Evolutionary conservation across 2,797 vertebrate genomes (phyloP).

Genomic region (Oceanodroma leucorhoa): DNA sequence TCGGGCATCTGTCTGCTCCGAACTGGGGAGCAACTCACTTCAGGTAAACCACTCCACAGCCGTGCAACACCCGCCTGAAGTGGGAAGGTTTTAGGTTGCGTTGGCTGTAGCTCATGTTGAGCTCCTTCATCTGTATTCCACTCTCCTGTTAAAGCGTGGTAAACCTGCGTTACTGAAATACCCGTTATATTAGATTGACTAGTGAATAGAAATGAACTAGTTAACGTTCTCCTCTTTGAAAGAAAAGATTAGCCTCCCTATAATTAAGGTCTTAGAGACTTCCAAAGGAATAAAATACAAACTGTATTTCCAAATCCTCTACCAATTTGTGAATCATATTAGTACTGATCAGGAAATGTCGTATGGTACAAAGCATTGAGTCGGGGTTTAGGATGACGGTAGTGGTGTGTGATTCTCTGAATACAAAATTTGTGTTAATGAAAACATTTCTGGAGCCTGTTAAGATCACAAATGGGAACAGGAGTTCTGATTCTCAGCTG

Average conservation of each 20-base stretch:
- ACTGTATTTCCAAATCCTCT: not conserved
- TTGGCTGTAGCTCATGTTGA: not conserved
- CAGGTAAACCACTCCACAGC: accelerated
- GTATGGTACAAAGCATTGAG: not conserved
- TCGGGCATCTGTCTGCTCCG: not conserved
- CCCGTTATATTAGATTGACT: not conserved
- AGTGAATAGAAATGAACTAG: not conserved
- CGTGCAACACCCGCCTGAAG: not conserved
- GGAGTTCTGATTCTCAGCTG: not conserved
- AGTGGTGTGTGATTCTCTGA: not conserved
- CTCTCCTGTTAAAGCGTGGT: not conserved
- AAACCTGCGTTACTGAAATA: not conserved
- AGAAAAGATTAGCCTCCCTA: not conserved
- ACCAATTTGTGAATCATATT: not conserved
- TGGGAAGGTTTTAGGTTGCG: not conserved
- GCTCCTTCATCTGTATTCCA: not conserved
- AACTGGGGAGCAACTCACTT: not conserved
- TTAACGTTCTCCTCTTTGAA: not conserved
- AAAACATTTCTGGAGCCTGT: not conserved
- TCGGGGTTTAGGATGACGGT: not conserved
- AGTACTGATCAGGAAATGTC: not conserved
- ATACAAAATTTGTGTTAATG: not conserved
- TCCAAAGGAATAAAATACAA: not conserved
- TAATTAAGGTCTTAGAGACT: not conserved
- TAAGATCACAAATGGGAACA: not conserved